phyloP scores from a whole-genome alignment of 2,888 invertebrate genomes.

The Vanessa cardui region DNA sequence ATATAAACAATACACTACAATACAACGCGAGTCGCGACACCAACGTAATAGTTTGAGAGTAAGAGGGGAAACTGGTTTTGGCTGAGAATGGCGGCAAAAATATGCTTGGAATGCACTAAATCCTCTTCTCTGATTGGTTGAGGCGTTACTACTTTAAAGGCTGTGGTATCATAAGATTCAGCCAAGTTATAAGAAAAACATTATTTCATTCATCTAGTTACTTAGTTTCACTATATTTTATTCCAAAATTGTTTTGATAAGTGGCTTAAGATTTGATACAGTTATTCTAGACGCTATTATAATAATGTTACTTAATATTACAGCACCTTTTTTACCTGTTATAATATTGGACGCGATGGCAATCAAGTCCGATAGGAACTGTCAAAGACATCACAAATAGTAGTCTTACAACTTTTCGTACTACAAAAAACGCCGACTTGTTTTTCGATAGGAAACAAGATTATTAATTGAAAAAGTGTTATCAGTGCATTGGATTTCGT shows the following conservation, averaged over 20 bases:
- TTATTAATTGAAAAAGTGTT: slow-evolving; percentile 47
- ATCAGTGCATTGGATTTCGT: slow-evolving; percentile 46
- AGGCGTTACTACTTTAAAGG: not conserved
- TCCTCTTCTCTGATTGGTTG: slow-evolving; percentile 32
- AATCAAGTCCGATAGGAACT: slow-evolving; percentile 31
- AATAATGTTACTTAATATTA: not conserved
- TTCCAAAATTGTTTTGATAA: too few relatives aligned
- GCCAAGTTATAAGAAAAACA: slow-evolving; percentile 7
- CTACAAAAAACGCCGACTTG: slow-evolving; percentile 47
- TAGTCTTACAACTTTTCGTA: slow-evolving; percentile 41
- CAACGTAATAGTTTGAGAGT: not conserved
- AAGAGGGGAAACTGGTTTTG: slow-evolving; percentile 22
- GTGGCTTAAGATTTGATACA: too few relatives aligned
- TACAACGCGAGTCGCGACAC: not conserved
- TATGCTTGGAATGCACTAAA: slow-evolving; percentile 43
- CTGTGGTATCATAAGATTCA: slow-evolving; percentile 11
- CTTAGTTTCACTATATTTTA: not conserved
- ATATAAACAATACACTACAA: not conserved
- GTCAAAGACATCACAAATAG: slow-evolving; percentile 38
- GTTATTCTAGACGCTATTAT: not conserved
- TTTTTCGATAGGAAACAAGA: slow-evolving; percentile 48
- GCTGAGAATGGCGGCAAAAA: slow-evolving; percentile 46
- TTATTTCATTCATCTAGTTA: not conserved
- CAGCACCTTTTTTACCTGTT: slow-evolving; percentile 17
- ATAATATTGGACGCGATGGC: slow-evolving; percentile 30